Percentiles rank a stretch among this genome's conserved stretches.
These are phyloP conservation scores for Chrysolina oricalcia DNA, from an alignment of 2,888 invertebrate species.

Conservation along the genomic window DNA sequence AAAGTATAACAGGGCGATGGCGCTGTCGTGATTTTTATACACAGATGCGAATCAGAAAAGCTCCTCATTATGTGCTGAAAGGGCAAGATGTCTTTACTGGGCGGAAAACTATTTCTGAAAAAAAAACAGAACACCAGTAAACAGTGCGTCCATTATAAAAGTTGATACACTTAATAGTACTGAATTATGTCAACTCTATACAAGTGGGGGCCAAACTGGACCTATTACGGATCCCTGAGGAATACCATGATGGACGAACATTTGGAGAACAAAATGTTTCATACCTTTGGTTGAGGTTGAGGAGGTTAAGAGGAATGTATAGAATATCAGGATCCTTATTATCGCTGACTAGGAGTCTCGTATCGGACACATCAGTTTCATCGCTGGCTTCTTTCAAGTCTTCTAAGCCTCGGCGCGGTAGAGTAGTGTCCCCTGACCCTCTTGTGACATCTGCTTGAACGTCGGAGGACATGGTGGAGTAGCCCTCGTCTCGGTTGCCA, in stretches of 20 bases:
- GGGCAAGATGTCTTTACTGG: slow-evolving; percentile 79
- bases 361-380: slow-evolving; percentile 78
- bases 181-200: background rate
- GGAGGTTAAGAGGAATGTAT: slow-evolving; percentile 80
- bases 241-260: background rate
- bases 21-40: slow-evolving; percentile 79
- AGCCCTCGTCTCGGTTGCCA: slow-evolving; percentile 86
- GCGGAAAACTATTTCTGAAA: slow-evolving; percentile 81
- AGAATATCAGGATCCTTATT: slow-evolving; percentile 79
- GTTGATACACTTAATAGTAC: no score
- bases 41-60: slow-evolving; percentile 84
- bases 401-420: slow-evolving; percentile 72
- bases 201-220: background rate
- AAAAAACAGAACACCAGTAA: slow-evolving; percentile 9
- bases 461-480: slow-evolving; percentile 89
- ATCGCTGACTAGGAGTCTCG: slow-evolving; percentile 76
- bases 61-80: slow-evolving; percentile 84
- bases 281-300: slow-evolving; percentile 69
- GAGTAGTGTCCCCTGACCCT: slow-evolving; percentile 73
- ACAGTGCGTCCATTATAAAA: no score
- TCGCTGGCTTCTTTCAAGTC: slow-evolving; percentile 84
- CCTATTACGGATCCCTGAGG: background rate
- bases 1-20: slow-evolving; percentile 75
- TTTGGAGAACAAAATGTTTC: background rate
- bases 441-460: slow-evolving; percentile 82